Percentiles rank a stretch among this genome's conserved stretches.
Conservation (phyloP, 92 coral and sea anemone genomes). For the Virgularia gustaviana region DNA sequence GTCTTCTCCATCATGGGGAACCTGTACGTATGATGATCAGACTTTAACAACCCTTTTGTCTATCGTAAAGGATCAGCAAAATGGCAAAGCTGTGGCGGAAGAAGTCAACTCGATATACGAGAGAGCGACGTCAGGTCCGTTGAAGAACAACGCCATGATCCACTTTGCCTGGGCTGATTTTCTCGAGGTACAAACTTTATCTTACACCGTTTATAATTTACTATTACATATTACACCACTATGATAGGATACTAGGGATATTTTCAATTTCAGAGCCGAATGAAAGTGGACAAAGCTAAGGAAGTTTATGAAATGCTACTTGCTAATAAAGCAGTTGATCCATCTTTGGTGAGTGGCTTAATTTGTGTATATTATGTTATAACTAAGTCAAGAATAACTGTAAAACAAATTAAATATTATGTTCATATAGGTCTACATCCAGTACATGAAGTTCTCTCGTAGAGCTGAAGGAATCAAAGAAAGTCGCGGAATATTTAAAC, state of each 20-base stretch:
- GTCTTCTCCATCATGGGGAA: no score
- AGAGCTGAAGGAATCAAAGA: slow-evolving; percentile 94
- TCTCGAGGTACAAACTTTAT: slow-evolving; percentile 66
- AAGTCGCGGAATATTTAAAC: slow-evolving; percentile 82
- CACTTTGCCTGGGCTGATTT: slow-evolving; percentile 97
- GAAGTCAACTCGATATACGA: slow-evolving; percentile 82
- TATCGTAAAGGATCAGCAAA: slow-evolving; percentile 76
- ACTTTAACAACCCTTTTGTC: no score
- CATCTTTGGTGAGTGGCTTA: slow-evolving; percentile 69
- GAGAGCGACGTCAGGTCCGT: slow-evolving; percentile 69
- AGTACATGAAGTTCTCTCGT: slow-evolving; percentile 95
- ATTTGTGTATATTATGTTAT: no score
- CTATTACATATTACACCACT: background rate
- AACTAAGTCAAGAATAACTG: background rate
- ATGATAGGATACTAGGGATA: background rate
- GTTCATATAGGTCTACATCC: slow-evolving; percentile 74
- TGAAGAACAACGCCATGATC: slow-evolving; percentile 75
- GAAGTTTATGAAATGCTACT: slow-evolving; percentile 88
- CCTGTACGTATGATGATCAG: no score
- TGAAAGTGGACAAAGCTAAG: slow-evolving; percentile 87
- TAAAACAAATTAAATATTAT: no score
- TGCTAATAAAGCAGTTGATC: slow-evolving; percentile 71
- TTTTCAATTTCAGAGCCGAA: slow-evolving; percentile 63
- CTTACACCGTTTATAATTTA: background rate
- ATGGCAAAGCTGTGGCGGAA: slow-evolving; percentile 79